These are phyloP conservation scores for Morone saxatilis DNA, from an alignment of 2,113 vertebrate species.

Conservation along the genomic window DNA sequence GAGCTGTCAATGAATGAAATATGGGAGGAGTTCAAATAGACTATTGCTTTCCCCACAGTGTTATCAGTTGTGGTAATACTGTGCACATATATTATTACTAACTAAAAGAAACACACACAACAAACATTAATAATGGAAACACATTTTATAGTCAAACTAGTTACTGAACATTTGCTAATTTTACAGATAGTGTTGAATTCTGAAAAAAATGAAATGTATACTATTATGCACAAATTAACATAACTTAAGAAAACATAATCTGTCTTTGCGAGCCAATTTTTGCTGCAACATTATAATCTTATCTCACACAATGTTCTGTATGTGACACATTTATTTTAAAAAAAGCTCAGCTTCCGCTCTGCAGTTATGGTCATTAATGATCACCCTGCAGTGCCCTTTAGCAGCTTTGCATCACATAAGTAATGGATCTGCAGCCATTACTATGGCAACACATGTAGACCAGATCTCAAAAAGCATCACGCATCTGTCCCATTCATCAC, in stretches of 20 bases:
- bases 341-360: background rate
- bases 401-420: background rate
- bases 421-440: background rate
- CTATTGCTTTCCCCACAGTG: background rate
- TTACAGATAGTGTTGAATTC: background rate
- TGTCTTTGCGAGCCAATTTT: background rate
- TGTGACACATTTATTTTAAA: background rate
- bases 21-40: background rate
- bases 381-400: background rate
- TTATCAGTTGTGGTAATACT: too few species aligned
- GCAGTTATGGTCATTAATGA: background rate
- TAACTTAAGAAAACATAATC: background rate
- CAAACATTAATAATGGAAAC: background rate
- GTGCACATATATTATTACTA: background rate
- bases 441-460: conserved; percentile 18
- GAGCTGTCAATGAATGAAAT: background rate
- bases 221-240: background rate
- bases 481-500: background rate
- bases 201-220: too few species aligned
- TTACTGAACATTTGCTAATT: background rate
- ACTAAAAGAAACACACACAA: background rate
- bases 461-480: background rate
- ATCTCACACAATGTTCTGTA: background rate
- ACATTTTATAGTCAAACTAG: background rate
- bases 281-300: background rate